A percentile compares a stretch with the other conserved stretches of the same genome.
These are phyloP conservation scores for Melanerpes aurifrons DNA, from an alignment of 2,113 vertebrate genomes.

Conservation along the genomic window DNA sequence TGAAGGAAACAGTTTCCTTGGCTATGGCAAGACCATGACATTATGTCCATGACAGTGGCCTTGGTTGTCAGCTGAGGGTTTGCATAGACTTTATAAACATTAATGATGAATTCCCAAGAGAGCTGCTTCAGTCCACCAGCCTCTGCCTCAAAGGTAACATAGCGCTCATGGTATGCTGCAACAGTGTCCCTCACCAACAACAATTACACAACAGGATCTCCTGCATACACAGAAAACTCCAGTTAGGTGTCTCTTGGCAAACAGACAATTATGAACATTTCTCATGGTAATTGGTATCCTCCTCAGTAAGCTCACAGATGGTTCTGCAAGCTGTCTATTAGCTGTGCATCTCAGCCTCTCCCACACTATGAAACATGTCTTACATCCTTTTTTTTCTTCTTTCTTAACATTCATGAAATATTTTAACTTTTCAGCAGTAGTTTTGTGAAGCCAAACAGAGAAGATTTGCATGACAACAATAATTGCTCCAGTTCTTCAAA, in stretches of 20 bases:
- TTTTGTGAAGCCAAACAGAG: neutral
- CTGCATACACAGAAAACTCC: neutral
- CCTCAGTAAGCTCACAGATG: neutral
- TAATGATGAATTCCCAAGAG: neutral
- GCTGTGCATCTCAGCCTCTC: neutral
- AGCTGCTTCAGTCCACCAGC: neutral
- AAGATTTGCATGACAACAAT: neutral
- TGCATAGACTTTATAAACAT: neutral
- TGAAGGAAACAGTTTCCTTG: neutral
- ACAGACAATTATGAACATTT: constrained; percentile 27
- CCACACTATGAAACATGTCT: neutral
- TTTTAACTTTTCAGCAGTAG: constrained; percentile 4
- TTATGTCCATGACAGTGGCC: neutral
- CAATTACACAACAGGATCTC: neutral
- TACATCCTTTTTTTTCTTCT: neutral
- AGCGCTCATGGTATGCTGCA: neutral
- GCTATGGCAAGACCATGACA: neutral
- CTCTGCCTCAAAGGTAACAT: neutral
- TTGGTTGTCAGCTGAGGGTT: constrained; percentile 14
- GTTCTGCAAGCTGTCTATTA: constrained; percentile 22
- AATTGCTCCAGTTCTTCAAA: constrained; percentile 13
- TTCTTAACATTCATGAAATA: neutral
- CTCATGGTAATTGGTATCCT: constrained; percentile 21
- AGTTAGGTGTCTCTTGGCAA: neutral
- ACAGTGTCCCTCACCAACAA: neutral